Percentiles rank a stretch among this genome's conserved stretches.
These are phyloP conservation scores for Caenorhabditis japonica DNA, from an alignment of 2,888 invertebrate genomes.

Conservation along the genomic window DNA sequence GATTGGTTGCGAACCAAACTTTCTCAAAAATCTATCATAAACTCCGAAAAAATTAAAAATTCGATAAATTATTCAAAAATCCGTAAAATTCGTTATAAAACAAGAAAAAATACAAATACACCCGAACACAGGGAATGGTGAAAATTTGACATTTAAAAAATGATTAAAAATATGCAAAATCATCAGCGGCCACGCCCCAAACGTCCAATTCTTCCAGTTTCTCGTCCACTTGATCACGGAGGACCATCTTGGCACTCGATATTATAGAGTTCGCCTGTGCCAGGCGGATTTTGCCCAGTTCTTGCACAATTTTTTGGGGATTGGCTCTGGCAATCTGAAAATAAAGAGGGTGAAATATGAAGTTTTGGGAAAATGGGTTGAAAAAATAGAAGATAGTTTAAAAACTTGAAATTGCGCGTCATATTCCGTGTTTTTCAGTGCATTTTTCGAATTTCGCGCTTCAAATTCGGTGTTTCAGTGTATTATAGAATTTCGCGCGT, in stretches of 20 bases:
- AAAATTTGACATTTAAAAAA: no score
- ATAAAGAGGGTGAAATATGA: no score
- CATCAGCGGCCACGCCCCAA: constrained; percentile 52
- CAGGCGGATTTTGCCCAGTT: constrained; percentile 55
- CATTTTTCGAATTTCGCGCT: not conserved
- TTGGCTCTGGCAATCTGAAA: constrained; percentile 81
- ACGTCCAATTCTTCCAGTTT: constrained; percentile 70
- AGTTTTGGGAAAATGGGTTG: no score
- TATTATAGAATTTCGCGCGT: no score
- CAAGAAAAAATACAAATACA: not conserved
- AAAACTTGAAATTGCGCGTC: no score
- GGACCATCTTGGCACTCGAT: constrained; percentile 84
- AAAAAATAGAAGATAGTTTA: no score
- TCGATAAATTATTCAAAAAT: not conserved
- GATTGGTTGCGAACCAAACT: not conserved
- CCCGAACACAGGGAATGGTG: not conserved
- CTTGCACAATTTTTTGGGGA: constrained; percentile 78
- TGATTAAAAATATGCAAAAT: constrained; percentile 33
- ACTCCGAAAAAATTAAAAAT: not conserved
- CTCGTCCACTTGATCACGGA: constrained; percentile 70
- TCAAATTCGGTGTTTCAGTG: not conserved
- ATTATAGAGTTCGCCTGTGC: constrained; percentile 86
- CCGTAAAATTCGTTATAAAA: not conserved
- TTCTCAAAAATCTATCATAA: no score
- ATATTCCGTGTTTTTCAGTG: not conserved